Percentiles rank a stretch among this genome's conserved stretches.
phyloP scores from a whole-genome alignment of 1,140 invertebrate genomes.

The Drosophila repletoides region DNA sequence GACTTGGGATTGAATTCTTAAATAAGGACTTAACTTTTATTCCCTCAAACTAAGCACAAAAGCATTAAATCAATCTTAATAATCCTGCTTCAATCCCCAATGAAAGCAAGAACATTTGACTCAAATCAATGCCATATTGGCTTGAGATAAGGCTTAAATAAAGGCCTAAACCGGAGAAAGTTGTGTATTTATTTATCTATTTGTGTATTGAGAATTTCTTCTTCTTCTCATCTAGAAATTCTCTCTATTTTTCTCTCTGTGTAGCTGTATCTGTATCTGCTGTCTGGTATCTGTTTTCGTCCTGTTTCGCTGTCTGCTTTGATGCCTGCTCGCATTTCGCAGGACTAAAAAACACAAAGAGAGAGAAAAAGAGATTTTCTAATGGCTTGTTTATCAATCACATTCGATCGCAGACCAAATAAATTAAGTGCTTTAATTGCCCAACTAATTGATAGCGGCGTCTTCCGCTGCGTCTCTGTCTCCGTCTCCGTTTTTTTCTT shows the following conservation, averaged over 20 bases:
- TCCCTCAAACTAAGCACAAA: too few species aligned
- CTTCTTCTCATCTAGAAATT: background rate
- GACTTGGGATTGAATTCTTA: too few species aligned
- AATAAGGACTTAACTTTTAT: too few species aligned
- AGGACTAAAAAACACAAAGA: background rate
- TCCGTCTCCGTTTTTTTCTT: too few species aligned
- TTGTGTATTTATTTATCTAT: background rate
- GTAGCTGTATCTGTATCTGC: background rate
- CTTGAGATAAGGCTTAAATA: too few species aligned
- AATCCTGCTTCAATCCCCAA: too few species aligned
- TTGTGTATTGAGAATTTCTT: background rate
- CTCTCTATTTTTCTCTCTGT: background rate
- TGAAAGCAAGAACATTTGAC: too few species aligned
- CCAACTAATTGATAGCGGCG: slow-evolving; percentile 41
- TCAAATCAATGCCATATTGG: too few species aligned
- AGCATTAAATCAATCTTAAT: too few species aligned
- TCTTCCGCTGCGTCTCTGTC: background rate
- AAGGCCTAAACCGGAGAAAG: too few species aligned
- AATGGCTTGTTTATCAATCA: slow-evolving; percentile 40
- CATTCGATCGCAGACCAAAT: slow-evolving; percentile 31
- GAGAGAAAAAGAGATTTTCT: background rate
- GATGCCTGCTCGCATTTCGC: slow-evolving; percentile 35
- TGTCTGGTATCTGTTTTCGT: slow-evolving; percentile 6
- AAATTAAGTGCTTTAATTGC: slow-evolving; percentile 49
- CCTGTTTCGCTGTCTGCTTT: slow-evolving; percentile 39